Conservation (phyloP, 2,113 vertebrate genomes). For the Protobothrops mucrosquamatus region DNA sequence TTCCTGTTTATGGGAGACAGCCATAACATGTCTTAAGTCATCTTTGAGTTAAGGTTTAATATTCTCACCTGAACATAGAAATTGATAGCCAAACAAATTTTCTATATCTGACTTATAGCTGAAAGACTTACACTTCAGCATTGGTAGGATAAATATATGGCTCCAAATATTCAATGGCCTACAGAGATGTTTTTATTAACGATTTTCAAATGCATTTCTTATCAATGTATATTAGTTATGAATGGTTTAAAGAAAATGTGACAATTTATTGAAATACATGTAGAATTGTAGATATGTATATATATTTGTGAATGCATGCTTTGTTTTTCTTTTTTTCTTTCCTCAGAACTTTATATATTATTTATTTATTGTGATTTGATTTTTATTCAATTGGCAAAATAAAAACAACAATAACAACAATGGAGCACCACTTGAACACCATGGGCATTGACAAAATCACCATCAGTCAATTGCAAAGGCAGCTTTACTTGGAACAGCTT, state of each 20-base stretch:
- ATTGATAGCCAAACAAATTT: not conserved
- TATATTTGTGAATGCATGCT: not conserved
- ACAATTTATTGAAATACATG: not conserved
- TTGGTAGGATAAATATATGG: not conserved
- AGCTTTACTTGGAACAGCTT: not conserved
- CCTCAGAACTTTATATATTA: not conserved
- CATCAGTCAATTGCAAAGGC: not conserved
- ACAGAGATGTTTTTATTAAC: not conserved
- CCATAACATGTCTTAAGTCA: not conserved
- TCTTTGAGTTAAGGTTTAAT: not conserved
- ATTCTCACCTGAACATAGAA: not conserved
- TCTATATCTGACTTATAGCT: not conserved
- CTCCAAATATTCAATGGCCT: not conserved
- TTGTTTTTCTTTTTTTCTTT: not conserved
- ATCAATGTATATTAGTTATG: not conserved
- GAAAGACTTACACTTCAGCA: not conserved
- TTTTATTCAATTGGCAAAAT: not conserved
- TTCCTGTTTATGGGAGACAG: not conserved
- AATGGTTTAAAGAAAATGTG: not conserved
- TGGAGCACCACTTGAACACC: not conserved
- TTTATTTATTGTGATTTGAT: not conserved
- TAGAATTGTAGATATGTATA: not conserved
- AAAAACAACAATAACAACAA: not conserved
- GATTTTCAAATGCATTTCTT: not conserved
- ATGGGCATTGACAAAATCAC: not conserved